phyloP scores from a whole-genome alignment of 2,888 invertebrate species.

The Drosophila borborema region DNA sequence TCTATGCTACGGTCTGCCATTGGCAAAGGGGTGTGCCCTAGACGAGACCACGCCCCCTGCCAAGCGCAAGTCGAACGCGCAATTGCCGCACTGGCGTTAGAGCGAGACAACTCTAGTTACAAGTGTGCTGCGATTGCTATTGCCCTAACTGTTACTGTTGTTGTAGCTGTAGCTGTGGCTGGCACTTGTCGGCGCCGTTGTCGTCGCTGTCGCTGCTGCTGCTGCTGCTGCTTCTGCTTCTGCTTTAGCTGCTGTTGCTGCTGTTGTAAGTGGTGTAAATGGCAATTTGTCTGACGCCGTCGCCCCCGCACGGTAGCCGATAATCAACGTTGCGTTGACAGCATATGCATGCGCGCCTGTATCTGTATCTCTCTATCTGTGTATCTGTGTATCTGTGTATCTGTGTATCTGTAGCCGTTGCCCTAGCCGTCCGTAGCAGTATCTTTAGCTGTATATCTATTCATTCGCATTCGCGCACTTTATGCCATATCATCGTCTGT shows the following conservation, averaged over 20 bases:
- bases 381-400: slow-evolving; percentile 10
- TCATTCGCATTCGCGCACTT: slow-evolving; percentile 68
- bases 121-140: background rate
- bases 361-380: slow-evolving; percentile 21
- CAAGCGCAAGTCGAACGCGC: slow-evolving; percentile 14
- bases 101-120: slow-evolving; percentile 66
- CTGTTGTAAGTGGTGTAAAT: slow-evolving; percentile 79
- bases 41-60: slow-evolving; percentile 66
- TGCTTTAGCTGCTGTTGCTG: slow-evolving; percentile 26
- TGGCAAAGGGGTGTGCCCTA: slow-evolving; percentile 76
- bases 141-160: slow-evolving; percentile 6
- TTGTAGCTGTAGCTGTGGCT: slow-evolving; percentile 24
- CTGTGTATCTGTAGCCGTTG: slow-evolving; percentile 18
- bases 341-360: slow-evolving; percentile 36
- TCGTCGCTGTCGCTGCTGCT: slow-evolving; percentile 10
- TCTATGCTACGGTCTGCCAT: slow-evolving; percentile 65
- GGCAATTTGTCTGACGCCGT: slow-evolving; percentile 71
- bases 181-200: slow-evolving; percentile 44
- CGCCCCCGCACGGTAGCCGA: slow-evolving; percentile 73
- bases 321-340: slow-evolving; percentile 66
- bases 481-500: slow-evolving; percentile 76
- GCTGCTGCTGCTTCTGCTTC: slow-evolving; percentile 18
- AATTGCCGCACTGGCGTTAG: slow-evolving; percentile 38
- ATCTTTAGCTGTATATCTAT: slow-evolving; percentile 50
- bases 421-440: slow-evolving; percentile 21